These are phyloP conservation scores for Aphelinus atriplicis DNA, from an alignment of 1,140 invertebrate species.

Conservation along the genomic window DNA sequence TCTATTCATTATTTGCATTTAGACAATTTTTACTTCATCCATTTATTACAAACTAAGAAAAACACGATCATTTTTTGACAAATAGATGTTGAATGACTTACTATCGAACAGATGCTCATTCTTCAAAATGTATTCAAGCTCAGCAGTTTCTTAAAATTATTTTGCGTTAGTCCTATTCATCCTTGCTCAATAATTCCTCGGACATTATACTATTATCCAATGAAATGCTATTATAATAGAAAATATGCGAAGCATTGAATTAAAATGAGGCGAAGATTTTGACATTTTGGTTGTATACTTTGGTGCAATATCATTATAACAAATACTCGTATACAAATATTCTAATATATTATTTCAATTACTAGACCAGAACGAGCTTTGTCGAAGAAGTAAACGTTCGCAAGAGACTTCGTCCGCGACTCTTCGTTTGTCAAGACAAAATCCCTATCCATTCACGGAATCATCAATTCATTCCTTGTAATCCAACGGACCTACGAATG, in stretches of 20 bases:
- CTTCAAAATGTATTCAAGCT: not conserved
- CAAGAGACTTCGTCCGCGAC: constrained; percentile 22
- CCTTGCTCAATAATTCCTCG: not conserved
- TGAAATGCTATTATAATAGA: not conserved
- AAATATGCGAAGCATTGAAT: too few relatives aligned
- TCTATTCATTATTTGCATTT: too few relatives aligned
- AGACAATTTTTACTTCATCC: too few relatives aligned
- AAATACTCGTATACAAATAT: not conserved
- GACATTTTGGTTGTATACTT: too few relatives aligned
- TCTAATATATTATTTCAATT: constrained; percentile 20
- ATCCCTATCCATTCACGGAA: not conserved
- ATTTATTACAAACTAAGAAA: too few relatives aligned
- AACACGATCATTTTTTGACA: too few relatives aligned
- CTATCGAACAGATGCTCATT: too few relatives aligned
- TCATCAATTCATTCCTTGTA: constrained; percentile 10
- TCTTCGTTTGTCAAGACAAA: constrained; percentile 17
- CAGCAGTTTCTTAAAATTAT: constrained; percentile 31
- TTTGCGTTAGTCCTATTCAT: too few relatives aligned
- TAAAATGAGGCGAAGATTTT: too few relatives aligned
- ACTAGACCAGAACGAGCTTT: constrained; percentile 20
- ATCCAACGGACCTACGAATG: constrained; percentile 9
- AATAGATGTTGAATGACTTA: too few relatives aligned
- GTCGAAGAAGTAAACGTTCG: constrained; percentile 15
- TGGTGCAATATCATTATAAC: too few relatives aligned
- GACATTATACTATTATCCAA: not conserved